phyloP scores from a whole-genome alignment of 2,888 invertebrate genomes.

The Platycheirus rosarum region DNA sequence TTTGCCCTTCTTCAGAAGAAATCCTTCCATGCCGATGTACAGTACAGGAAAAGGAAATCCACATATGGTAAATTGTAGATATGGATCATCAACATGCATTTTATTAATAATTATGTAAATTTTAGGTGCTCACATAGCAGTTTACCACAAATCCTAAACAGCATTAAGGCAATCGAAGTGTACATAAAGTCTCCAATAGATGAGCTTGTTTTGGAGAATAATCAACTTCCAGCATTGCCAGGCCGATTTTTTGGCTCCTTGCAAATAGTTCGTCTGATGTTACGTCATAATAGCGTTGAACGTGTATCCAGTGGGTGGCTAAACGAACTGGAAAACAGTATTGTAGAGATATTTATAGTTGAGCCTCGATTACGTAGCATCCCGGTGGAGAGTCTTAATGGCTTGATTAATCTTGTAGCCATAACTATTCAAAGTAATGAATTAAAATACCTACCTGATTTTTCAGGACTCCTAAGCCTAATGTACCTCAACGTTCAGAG shows the following conservation, averaged over 20 bases:
- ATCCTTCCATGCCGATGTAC: slow-evolving; percentile 93
- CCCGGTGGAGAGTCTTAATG: slow-evolving; percentile 90
- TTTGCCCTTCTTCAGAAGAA: slow-evolving; percentile 89
- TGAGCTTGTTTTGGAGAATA: slow-evolving; percentile 93
- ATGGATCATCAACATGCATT: background rate
- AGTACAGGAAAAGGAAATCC: slow-evolving; percentile 89
- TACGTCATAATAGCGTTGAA: slow-evolving; percentile 92
- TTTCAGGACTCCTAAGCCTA: slow-evolving; percentile 88
- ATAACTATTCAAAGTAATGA: slow-evolving; percentile 91
- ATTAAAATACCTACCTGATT: slow-evolving; percentile 89
- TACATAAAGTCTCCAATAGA: slow-evolving; percentile 89
- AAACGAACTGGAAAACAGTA: slow-evolving; percentile 88
- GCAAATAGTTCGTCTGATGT: slow-evolving; percentile 90
- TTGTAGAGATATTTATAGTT: slow-evolving; percentile 92
- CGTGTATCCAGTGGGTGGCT: slow-evolving; percentile 92
- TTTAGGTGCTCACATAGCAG: slow-evolving; percentile 96
- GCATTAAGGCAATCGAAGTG: slow-evolving; percentile 87
- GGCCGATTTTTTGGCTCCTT: slow-evolving; percentile 90
- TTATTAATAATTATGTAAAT: background rate
- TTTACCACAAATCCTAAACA: slow-evolving; percentile 89
- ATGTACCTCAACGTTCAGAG: slow-evolving; percentile 90
- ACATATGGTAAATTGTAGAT: slow-evolving; percentile 88
- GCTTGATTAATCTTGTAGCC: slow-evolving; percentile 90
- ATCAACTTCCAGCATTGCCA: slow-evolving; percentile 92
- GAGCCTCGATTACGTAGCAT: slow-evolving; percentile 91